Conservation (phyloP, 2,113 vertebrate genomes). For the Loxodonta africana region DNA sequence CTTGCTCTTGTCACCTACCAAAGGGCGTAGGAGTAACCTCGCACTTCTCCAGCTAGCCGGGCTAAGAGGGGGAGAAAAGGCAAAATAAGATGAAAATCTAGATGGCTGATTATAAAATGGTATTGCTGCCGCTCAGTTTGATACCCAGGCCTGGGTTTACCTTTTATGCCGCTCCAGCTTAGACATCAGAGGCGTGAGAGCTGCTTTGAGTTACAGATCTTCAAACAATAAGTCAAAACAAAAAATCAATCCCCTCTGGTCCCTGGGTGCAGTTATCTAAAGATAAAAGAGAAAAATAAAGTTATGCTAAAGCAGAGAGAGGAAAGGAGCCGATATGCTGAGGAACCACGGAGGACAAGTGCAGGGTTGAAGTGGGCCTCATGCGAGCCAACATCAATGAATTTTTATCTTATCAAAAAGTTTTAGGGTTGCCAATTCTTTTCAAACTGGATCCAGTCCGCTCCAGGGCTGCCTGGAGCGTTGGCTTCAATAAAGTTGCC, state of each 20-base stretch:
- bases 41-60: slow-evolving; percentile 10
- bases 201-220: slow-evolving; percentile 97
- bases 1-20: slow-evolving; percentile 72
- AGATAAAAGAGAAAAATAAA: slow-evolving; percentile 97
- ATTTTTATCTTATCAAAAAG: slow-evolving; percentile 91
- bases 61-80: slow-evolving; percentile 14
- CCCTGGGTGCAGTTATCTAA: slow-evolving; percentile 92
- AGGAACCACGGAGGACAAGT: slow-evolving; percentile 89
- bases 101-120: slow-evolving; percentile 88
- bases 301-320: slow-evolving; percentile 90
- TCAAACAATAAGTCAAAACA: slow-evolving; percentile 99
- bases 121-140: slow-evolving; percentile 83
- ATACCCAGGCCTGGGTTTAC: slow-evolving; percentile 91
- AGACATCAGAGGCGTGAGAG: slow-evolving; percentile 96
- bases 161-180: slow-evolving; percentile 94
- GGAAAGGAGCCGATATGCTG: slow-evolving; percentile 87
- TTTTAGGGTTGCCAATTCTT: slow-evolving; percentile 88
- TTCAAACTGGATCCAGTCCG: slow-evolving; percentile 85
- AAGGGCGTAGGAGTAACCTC: slow-evolving; percentile 60
- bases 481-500: slow-evolving; percentile 84
- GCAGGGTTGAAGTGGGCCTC: slow-evolving; percentile 88
- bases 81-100: slow-evolving; percentile 87
- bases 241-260: slow-evolving; percentile 95
- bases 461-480: slow-evolving; percentile 86
- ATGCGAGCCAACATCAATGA: slow-evolving; percentile 90